Evolutionary conservation across 1,140 invertebrate species (phyloP).

Genomic region (Pteromalus puparum): DNA sequence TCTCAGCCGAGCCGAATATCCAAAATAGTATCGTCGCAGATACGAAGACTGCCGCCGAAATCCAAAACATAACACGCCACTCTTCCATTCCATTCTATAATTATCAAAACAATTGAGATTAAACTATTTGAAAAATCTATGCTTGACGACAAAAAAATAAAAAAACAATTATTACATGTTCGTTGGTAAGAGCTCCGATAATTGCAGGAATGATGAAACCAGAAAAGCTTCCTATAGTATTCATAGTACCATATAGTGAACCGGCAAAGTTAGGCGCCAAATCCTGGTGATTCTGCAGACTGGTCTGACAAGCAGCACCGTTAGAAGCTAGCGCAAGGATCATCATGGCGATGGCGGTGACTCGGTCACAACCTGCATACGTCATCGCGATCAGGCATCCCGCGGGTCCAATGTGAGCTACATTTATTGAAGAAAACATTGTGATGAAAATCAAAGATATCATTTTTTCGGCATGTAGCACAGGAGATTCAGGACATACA

Average conservation of each 20-base stretch:
- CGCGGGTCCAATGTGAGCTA: conserved; percentile 84
- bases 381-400: conserved; percentile 80
- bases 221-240: conserved; percentile 83
- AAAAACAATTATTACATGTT: conserved; percentile 74
- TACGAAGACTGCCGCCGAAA: conserved; percentile 82
- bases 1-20: conserved; percentile 80
- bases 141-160: conserved; percentile 32
- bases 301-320: conserved; percentile 89
- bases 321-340: conserved; percentile 87
- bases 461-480: neutral
- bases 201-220: conserved; percentile 85
- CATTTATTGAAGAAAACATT: neutral
- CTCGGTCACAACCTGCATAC: conserved; percentile 81
- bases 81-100: conserved; percentile 83
- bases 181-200: conserved; percentile 81
- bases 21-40: conserved; percentile 82
- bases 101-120: neutral
- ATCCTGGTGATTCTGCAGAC: conserved; percentile 90
- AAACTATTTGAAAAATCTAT: neutral
- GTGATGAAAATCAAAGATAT: neutral
- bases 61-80: conserved; percentile 87
- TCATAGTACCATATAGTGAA: conserved; percentile 84
- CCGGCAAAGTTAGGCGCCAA: conserved; percentile 89
- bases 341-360: conserved; percentile 80
- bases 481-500: conserved; percentile 74